phyloP scores from a whole-genome alignment of 2,113 vertebrate genomes.

The Brachypteracias leptosomus region DNA sequence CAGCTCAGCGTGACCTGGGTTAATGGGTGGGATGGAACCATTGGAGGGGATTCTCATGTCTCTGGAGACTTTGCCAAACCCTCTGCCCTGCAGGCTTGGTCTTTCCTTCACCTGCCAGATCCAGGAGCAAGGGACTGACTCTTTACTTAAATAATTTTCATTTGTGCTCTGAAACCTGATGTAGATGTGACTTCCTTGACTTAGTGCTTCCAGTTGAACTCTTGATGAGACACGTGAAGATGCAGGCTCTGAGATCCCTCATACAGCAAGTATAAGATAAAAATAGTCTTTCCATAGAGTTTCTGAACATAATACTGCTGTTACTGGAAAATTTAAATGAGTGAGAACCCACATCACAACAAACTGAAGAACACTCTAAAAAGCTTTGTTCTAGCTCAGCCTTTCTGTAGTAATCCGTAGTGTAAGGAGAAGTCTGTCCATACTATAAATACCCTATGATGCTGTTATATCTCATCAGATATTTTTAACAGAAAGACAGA shows the following conservation, averaged over 20 bases:
- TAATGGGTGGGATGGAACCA: background rate
- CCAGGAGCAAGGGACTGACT: background rate
- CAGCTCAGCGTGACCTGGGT: background rate
- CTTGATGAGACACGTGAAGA: background rate
- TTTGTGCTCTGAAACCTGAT: rapidly evolving
- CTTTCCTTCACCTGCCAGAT: background rate
- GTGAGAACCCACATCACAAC: background rate
- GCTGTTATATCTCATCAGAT: background rate
- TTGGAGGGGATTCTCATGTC: background rate
- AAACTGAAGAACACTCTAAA: background rate
- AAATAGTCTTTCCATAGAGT: background rate
- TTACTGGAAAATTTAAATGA: background rate
- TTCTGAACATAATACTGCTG: background rate
- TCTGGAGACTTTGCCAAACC: background rate
- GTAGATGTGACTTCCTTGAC: background rate
- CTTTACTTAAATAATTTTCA: background rate
- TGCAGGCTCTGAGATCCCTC: background rate
- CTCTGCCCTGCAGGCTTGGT: background rate
- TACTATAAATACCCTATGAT: background rate
- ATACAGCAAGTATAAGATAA: background rate
- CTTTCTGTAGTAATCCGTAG: background rate
- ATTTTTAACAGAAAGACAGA: background rate
- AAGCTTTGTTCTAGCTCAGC: background rate
- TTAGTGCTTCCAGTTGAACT: background rate
- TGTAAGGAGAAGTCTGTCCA: background rate